Base-by-base conservation (phyloP, 2,113 vertebrate genomes). In the Percina caprodes region DNA sequence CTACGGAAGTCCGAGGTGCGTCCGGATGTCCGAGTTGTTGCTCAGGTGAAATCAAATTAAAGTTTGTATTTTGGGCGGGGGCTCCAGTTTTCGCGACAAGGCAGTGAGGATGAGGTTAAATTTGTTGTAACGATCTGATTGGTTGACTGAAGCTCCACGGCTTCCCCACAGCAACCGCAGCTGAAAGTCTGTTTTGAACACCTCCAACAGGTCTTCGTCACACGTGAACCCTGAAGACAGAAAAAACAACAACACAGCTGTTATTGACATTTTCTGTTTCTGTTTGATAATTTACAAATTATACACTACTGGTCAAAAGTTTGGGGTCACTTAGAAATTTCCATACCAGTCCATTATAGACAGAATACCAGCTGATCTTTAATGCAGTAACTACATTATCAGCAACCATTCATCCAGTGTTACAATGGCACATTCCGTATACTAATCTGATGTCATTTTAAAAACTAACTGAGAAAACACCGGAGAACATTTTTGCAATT, bases 121-220 rank as follows among this genome's bases (percentile, higher is more conserved):
- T 85, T 99, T 99, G 89, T 96, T 94, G 0, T 97, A 98, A 93
- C 98, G 93, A 82, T 99, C 98, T 0, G 90, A 94, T 87, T 99
- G 97, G 92, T 96, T 97, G 72, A 99, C 98, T 7, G 96, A 88
- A 0, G 98, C 98, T 33, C 98, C 98, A 80, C 97, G 97, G 88
- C 97, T 99, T 77, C 98, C 98, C 98, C 98, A 99, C 3, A 99
- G 94, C 92, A 99, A 88, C 85, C 98, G 94, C 92, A 99, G 96
- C 90, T 99, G 97, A 91, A 99, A 99, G 94, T 99, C 98, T 1
- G 98, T 99, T 93, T 91, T 97, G 74, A 99, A 96, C 87, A 99
- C 95, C 93, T 99, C 98, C 65, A 95, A 94, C 95, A 99, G 95
- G 77, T 97, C 96, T 70, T 97, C 96, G 71, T 98, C 95, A 3